phyloP scores from a whole-genome alignment of 2,888 invertebrate species.

The Troides aeacus region DNA sequence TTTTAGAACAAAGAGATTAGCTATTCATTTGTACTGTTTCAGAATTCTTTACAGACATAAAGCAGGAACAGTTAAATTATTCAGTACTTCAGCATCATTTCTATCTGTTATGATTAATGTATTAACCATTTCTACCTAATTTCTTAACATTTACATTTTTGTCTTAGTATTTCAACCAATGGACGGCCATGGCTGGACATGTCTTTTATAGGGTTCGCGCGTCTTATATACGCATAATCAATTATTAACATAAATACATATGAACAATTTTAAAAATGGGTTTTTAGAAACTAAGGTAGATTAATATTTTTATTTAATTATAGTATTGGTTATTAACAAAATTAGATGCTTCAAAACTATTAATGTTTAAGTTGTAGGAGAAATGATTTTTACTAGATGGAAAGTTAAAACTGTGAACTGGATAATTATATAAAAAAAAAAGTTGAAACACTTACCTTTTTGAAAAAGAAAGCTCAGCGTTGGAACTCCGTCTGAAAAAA shows the following conservation, averaged over 20 bases:
- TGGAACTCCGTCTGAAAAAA: constrained; percentile 4
- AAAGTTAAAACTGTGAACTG: neutral
- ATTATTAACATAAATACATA: too few species aligned
- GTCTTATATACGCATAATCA: too few species aligned
- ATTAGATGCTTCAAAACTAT: neutral
- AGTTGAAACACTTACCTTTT: neutral
- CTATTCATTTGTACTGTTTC: neutral
- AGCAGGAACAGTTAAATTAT: neutral
- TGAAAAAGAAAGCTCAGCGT: neutral
- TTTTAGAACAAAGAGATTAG: neutral
- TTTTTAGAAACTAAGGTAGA: too few species aligned
- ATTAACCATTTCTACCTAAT: neutral
- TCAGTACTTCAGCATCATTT: neutral
- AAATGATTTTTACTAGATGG: neutral
- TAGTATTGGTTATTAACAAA: too few species aligned
- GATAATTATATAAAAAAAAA: neutral
- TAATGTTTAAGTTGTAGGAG: neutral
- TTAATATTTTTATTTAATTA: too few species aligned
- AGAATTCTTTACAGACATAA: neutral
- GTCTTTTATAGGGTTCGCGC: too few species aligned
- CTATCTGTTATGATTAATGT: neutral
- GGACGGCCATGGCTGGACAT: too few species aligned
- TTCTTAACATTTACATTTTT: neutral
- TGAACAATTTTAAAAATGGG: too few species aligned
- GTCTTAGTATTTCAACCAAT: too few species aligned